A percentile compares a stretch with the other conserved stretches of the same genome.
phyloP scores from a whole-genome alignment of 2,888 invertebrate genomes.

The Volucella zonaria region DNA sequence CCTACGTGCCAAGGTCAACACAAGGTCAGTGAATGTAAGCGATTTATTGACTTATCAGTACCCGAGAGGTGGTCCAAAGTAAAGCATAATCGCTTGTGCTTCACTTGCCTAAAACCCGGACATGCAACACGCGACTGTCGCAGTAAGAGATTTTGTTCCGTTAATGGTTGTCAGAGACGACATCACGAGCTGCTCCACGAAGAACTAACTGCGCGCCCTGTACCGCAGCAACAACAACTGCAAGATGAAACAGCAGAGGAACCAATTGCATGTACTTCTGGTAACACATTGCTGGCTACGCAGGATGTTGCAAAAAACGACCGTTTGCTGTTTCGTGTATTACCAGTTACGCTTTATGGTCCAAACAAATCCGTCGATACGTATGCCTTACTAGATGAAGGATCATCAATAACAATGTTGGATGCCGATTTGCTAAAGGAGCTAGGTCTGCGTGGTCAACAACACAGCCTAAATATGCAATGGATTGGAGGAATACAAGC shows the following conservation, averaged over 20 bases:
- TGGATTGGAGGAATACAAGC: slow-evolving; percentile 59
- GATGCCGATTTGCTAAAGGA: slow-evolving; percentile 21
- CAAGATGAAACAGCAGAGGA: background rate
- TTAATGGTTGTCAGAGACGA: slow-evolving; percentile 27
- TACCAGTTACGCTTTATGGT: background rate
- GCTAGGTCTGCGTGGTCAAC: slow-evolving; percentile 11
- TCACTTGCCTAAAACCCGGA: no score
- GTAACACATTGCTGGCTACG: slow-evolving; percentile 8
- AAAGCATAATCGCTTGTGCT: no score
- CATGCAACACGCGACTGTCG: slow-evolving; percentile 19
- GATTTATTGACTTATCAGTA: no score
- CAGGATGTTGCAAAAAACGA: background rate
- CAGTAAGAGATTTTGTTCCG: slow-evolving; percentile 3
- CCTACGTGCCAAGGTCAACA: no score
- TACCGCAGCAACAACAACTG: background rate
- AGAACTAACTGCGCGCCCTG: background rate
- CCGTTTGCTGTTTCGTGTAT: background rate
- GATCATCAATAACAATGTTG: no score
- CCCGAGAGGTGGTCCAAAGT: no score
- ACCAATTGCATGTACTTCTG: background rate
- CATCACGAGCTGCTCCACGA: slow-evolving; percentile 28
- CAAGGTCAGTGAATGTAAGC: no score
- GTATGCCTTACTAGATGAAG: no score
- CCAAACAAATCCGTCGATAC: background rate
- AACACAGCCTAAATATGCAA: slow-evolving; percentile 14